A percentile compares a stretch with the other conserved stretches of the same genome.
phyloP scores from a whole-genome alignment of 2,888 invertebrate genomes.

The Melanchra persicariae region DNA sequence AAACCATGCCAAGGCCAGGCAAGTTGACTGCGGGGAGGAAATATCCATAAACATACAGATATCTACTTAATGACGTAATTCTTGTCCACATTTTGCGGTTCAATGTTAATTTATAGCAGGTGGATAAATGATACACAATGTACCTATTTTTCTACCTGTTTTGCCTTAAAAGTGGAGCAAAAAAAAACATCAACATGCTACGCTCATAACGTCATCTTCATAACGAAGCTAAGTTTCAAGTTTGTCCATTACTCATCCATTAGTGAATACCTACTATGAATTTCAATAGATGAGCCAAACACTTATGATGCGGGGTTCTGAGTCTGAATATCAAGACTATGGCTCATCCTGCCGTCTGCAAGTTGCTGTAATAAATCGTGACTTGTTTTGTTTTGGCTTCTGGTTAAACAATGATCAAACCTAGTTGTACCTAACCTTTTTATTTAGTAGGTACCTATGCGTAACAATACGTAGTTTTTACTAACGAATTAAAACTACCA shows the following conservation, averaged over 20 bases:
- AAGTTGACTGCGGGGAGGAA: slow-evolving; percentile 54
- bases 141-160: not conserved
- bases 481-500: no score
- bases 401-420: slow-evolving; percentile 25
- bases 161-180: slow-evolving; percentile 24
- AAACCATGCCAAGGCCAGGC: slow-evolving; percentile 67
- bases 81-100: slow-evolving; percentile 29
- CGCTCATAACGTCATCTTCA: slow-evolving; percentile 44
- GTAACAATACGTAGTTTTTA: no score
- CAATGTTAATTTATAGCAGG: slow-evolving; percentile 5
- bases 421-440: slow-evolving; percentile 6
- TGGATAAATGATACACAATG: slow-evolving; percentile 14
- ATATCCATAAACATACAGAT: slow-evolving; percentile 47
- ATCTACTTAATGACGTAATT: slow-evolving; percentile 53
- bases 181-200: slow-evolving; percentile 19
- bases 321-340: slow-evolving; percentile 12
- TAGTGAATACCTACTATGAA: slow-evolving; percentile 49
- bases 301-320: slow-evolving; percentile 1
- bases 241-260: slow-evolving; percentile 47
- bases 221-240: slow-evolving; percentile 28
- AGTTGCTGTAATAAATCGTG: not conserved
- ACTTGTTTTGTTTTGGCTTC: slow-evolving; percentile 15
- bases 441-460: not conserved
- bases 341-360: slow-evolving; percentile 18
- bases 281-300: slow-evolving; percentile 31